These are phyloP conservation scores for Carassius gibelio DNA, from an alignment of 2,113 vertebrate genomes.

Conservation along the genomic window DNA sequence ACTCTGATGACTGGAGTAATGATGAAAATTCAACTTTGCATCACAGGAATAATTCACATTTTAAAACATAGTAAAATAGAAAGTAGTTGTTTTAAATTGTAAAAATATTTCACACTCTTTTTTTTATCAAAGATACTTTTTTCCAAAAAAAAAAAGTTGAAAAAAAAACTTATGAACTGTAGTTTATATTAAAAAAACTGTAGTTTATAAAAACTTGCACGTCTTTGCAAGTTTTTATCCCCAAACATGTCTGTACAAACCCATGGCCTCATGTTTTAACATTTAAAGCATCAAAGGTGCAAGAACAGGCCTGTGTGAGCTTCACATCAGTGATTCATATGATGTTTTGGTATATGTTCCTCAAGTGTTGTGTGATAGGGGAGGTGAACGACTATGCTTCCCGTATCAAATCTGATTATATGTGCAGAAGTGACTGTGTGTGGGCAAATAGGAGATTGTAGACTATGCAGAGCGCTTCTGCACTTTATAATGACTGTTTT, in stretches of 20 bases:
- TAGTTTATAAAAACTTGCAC: neutral
- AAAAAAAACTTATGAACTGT: neutral
- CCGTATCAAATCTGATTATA: constrained; percentile 13
- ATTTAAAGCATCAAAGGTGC: neutral
- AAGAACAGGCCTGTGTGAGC: neutral
- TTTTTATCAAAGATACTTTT: no score
- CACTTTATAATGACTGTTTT: constrained; percentile 29
- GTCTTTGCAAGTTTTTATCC: neutral
- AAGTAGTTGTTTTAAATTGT: neutral
- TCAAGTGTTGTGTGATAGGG: constrained; percentile 8
- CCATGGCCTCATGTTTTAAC: neutral
- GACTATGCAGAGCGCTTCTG: neutral
- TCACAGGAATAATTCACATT: neutral
- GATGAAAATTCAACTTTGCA: neutral
- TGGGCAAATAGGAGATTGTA: constrained; percentile 7
- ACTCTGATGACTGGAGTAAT: neutral
- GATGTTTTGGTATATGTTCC: neutral
- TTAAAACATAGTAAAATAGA: neutral
- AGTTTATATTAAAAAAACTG: neutral
- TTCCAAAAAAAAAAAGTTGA: no score
- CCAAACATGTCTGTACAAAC: neutral
- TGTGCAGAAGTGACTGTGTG: constrained; percentile 9
- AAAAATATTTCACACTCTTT: neutral
- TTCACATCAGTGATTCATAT: constrained; percentile 7
- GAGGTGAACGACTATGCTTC: neutral